Evolutionary conservation across 2,888 invertebrate species (phyloP).

Genomic region (Noctua janthe): DNA sequence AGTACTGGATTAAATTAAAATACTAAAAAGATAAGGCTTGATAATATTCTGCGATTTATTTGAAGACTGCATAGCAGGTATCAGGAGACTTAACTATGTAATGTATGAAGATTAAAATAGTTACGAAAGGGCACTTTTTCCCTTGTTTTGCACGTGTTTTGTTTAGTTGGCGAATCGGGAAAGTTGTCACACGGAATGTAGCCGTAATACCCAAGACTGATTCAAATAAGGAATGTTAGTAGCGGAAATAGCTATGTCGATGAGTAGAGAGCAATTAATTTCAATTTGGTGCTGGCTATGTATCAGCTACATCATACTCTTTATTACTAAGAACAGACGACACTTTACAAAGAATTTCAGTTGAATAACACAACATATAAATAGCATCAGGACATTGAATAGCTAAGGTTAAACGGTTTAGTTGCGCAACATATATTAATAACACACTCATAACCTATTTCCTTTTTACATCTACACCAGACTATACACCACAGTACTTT

Average conservation of each 20-base stretch:
- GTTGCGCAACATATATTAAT: conserved; percentile 76
- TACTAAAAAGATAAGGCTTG: not conserved
- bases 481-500: conserved; percentile 39
- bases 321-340: conserved; percentile 56
- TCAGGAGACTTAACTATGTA: not conserved
- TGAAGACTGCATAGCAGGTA: not conserved
- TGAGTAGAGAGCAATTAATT: conserved; percentile 23
- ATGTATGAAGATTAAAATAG: no score
- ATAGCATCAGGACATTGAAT: conserved; percentile 80
- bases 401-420: conserved; percentile 78
- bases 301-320: not conserved
- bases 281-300: conserved; percentile 11
- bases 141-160: no score
- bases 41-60: not conserved
- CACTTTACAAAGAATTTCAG: conserved; percentile 68
- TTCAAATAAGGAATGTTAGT: not conserved
- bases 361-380: conserved; percentile 76
- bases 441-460: conserved; percentile 63
- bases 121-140: no score
- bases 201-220: not conserved
- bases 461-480: conserved; percentile 31
- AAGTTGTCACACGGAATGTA: no score
- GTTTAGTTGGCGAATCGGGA: no score
- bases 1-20: not conserved
- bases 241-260: not conserved